A percentile compares a stretch with the other conserved stretches of the same genome.
These are phyloP conservation scores for Pseudolycoriella hygida DNA, from an alignment of 2,888 invertebrate species.

Conservation along the genomic window DNA sequence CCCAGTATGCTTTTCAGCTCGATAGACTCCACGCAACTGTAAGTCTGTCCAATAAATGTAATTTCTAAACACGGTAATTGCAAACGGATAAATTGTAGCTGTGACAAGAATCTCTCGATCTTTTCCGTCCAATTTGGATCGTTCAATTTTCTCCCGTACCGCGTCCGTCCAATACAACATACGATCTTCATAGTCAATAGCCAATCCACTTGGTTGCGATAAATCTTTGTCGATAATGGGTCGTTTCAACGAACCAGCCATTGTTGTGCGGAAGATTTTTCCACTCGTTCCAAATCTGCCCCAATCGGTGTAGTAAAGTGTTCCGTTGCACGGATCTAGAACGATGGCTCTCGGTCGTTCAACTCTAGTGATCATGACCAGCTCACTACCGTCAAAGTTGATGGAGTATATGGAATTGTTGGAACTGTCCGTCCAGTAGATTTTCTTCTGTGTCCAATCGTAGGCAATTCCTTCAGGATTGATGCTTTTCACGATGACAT, in stretches of 20 bases:
- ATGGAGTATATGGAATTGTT: conserved; percentile 90
- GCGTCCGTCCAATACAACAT: conserved; percentile 97
- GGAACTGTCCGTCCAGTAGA: conserved; percentile 95
- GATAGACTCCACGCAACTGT: conserved; percentile 80
- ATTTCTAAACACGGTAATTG: conserved; percentile 74
- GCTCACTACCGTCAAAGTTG: conserved; percentile 72
- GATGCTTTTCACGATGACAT: conserved; percentile 58
- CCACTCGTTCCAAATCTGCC: conserved; percentile 83
- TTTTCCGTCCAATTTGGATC: conserved; percentile 72
- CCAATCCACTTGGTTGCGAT: conserved; percentile 87
- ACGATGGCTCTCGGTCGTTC: conserved; percentile 90
- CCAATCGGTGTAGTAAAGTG: conserved; percentile 92
- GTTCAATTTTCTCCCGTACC: conserved; percentile 85
- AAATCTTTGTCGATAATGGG: conserved; percentile 80
- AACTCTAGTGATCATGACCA: conserved; percentile 84
- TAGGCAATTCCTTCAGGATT: conserved; percentile 90
- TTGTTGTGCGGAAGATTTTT: conserved; percentile 86
- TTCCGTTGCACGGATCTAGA: conserved; percentile 91
- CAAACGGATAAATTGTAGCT: conserved; percentile 90
- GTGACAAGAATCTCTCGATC: conserved; percentile 70
- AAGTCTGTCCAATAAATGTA: conserved; percentile 96
- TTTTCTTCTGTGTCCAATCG: conserved; percentile 94
- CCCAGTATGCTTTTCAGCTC: conserved; percentile 94
- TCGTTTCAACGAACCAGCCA: conserved; percentile 84
- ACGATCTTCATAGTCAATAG: conserved; percentile 86